Base-by-base conservation (phyloP, 2,113 vertebrate genomes). In the Vulpes vulpes region DNA sequence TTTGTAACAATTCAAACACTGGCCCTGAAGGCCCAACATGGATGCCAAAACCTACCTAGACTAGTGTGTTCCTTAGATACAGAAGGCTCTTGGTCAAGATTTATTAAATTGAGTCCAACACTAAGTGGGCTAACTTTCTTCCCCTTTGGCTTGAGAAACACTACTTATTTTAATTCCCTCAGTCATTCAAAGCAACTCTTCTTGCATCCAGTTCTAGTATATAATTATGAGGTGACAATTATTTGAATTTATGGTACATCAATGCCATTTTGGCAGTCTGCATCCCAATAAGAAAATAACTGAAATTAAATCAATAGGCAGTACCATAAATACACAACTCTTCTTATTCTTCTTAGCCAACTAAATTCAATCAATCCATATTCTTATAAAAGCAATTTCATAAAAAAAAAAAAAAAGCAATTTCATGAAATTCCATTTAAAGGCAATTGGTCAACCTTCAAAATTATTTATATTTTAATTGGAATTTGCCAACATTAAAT, bases 381-480 rank as follows among this genome's bases (percentile, higher is more conserved):
- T 78, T 96, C 38, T 86, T 91, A 59, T 67, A 43, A 95, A 94
- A 97, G 90, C n/a, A 91, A 89, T 27, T 95, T 91, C 38, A 95
- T 83, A 16, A 89, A 57, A 81, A n/a, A n/a, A n/a, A n/a, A n/a
- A n/a, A n/a, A 43, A 95, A 94, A 97, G 90, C n/a, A 91, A 89
- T 27, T 95, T 91, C 38, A 95, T 83, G 19, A 89, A 57, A 81
- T 91, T 91, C 89, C 73, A 89, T 73, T 94, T 88, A 91, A 94
- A 65, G 91, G 49, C 57, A 91, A 95, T 85, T 91, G 65, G 19
- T 78, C 74, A 97, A 76, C 71, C 49, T 73, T 76, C 35, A 73
- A 89, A 97, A 89, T 93, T 32, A 89, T 78, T 97, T 97, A 96
- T 62, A 49, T 11, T 74, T 94, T 93, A 76, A 89, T 90, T 89